Percentiles rank a stretch among this genome's conserved stretches.
These are phyloP conservation scores for Bryconaethiops microstoma DNA, from an alignment of 2,797 vertebrate genomes.

Conservation along the genomic window DNA sequence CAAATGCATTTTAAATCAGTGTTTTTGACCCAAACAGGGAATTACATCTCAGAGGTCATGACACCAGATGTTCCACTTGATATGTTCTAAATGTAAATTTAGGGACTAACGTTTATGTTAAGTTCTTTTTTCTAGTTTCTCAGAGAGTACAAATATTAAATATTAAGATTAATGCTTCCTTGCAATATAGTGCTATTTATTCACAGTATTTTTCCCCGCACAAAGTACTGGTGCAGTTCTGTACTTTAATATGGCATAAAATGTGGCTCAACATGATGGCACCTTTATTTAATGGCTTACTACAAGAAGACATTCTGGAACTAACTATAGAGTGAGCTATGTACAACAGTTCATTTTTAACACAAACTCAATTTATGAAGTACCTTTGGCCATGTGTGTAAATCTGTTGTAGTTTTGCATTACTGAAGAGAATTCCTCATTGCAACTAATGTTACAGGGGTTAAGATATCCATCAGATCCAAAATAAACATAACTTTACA, in stretches of 20 bases:
- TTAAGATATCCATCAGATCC: background rate
- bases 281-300: background rate
- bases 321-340: background rate
- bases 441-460: background rate
- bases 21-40: background rate
- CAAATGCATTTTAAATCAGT: background rate
- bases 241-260: conserved; percentile 28
- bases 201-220: conserved; percentile 27
- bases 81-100: background rate
- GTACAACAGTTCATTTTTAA: conserved; percentile 18
- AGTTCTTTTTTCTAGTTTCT: background rate
- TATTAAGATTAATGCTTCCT: background rate
- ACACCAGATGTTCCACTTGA: background rate
- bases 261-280: conserved; percentile 13
- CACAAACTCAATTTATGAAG: background rate
- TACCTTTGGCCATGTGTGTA: conserved; percentile 21
- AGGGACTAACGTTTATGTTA: background rate
- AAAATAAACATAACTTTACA: background rate
- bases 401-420: background rate
- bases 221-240: background rate
- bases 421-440: background rate
- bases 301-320: conserved; percentile 9
- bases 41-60: background rate
- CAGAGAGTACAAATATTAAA: background rate
- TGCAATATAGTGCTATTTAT: conserved; percentile 3